Base-by-base conservation (phyloP, 2,113 vertebrate genomes). In the Cephalopholis sonnerati region DNA sequence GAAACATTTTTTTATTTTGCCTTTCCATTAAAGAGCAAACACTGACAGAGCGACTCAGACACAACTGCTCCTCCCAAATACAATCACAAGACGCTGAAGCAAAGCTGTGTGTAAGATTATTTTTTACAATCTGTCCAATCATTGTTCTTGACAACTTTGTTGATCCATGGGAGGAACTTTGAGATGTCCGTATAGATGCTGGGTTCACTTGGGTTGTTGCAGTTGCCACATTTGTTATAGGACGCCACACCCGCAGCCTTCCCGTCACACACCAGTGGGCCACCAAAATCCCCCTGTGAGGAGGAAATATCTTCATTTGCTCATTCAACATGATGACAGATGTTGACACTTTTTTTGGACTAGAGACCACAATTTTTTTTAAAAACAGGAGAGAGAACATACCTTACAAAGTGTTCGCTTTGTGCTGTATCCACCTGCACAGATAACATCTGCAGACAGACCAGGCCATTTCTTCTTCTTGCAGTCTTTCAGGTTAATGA, bases 241-340 rank as follows among this genome's bases (percentile, higher is more conserved):
- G 97, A 97, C 12, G 96, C 95, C 0, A 97, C 54, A 0, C 96
- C 97, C 0, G 95, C 93, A 1, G 95, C 92, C 5, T 93, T 57
- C 0, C 90, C 80, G 0, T 86, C 82, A 81, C 96, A 97, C 0
- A 97, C 91, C 91, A 97, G 72, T 4, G 96, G 96, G 0, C 96
- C 96, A 0, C 96, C 96, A 0, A 96, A 97, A 82, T 97, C 96
- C 0, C 96, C 96, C 97, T 97, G 89, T 0, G 27, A 63, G 6
- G 5, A 72, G 13, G n/a, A n/a, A 39, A 8, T 4, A 16, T 1
- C 15, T 48, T 44, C 2, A 12, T 50, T 66, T 57, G 2, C 55
- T 17, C 1, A 48, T 67, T 36, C 10, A 9, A 27, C 16, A 51
- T 24, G 44, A 12, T 39, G 48, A 7, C 48, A 36, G 4, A 78